Evolutionary conservation across 2,113 vertebrate species (phyloP), one percentile per base, ranked within the genome.

Genomic region (Chaetodon trifascialis): DNA sequence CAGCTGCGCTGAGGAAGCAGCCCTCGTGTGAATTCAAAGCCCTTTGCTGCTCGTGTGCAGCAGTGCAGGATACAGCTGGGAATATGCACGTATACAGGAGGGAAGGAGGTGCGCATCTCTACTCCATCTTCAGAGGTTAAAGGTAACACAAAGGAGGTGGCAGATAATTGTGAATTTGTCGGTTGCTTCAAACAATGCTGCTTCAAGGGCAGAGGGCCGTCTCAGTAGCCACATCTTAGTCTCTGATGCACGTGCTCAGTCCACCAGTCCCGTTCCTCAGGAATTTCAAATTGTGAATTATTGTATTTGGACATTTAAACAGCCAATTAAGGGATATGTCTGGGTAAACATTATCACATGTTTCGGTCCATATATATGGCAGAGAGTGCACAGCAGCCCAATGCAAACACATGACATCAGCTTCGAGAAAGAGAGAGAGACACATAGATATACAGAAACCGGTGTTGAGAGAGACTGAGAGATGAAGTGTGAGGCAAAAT

Each of bases 351-450:
- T 83, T 83, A 87, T 93, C 86, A 71, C 80, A 82, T 79, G 68
- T 77, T 84, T 73, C 70, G 67, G 79, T 84, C 73, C 84, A 90
- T 90, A 90, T 87, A 86, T 74, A 82, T 90, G 91, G 92, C 91
- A 87, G 56, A 72, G 73, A 60, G 76, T 62, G 65, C 19, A 60
- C 71, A 69, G 76, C 60, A 67, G 75, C 73, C 90, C 87, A 94
- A 93, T 19, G 63, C 59, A 94, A 93, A 94, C 86, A 94, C 78
- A 93, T 94, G 84, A 93, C 85, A 86, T 92, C 89, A 93, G 86
- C 77, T 75, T 30, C 69, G 21, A 73, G 51, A 79, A 38, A 55
- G 52, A 67, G 30, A 30, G 30, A 30, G 30, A 30, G 30, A 30
- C 52, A 55, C 44, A 76, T 4, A 59, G 34, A 85, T 23, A 69